Evolutionary conservation across 2,797 vertebrate genomes (phyloP), one percentile per base, ranked within the genome.

Genomic region (Chanos chanos): DNA sequence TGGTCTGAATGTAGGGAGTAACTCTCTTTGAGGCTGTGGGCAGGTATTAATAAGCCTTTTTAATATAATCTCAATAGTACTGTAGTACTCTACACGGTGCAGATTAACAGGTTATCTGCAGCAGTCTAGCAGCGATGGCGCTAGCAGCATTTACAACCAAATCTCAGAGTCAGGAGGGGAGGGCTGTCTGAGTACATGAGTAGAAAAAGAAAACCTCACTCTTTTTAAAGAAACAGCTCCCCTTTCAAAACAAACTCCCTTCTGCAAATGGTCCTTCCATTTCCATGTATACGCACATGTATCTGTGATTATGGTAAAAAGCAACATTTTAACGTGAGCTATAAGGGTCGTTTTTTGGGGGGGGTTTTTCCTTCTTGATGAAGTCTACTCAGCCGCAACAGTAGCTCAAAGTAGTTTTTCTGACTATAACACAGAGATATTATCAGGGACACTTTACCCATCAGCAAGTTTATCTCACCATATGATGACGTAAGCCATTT

Each of bases 91-190:
- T 56, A 40, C 49, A 77, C 84, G 85, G 87, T 86, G 72, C 77
- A 81, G 86, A 85, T 85, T 68, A 78, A 72, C 70, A 73, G 66
- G 77, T 81, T 75, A 75, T 37, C 77, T n/a, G n/a, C n/a, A n/a
- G n/a, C n/a, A n/a, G n/a, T n/a, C n/a, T n/a, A n/a, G n/a, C n/a
- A n/a, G n/a, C n/a, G n/a, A n/a, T 59, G 54, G 61, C 63, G 40
- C 54, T 66, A 71, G 68, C 54, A 39, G 61, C 36, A 54, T 71
- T 63, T 68, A 89, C 85, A 89, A 86, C 53, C 25, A 71, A 79
- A 75, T 84, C 89, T 83, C 87, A 15, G 64, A 54, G 73, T 70
- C 66, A 9, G 30, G 51, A 68, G 34, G 7, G 39, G 45, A 21
- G 25, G 34, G 60, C 62, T 3, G 69, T 51, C 61, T 68, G 18